Percentiles rank a stretch among this genome's conserved stretches.
Conservation (phyloP, 2,797 vertebrate genomes). For the Psittacula echo region DNA sequence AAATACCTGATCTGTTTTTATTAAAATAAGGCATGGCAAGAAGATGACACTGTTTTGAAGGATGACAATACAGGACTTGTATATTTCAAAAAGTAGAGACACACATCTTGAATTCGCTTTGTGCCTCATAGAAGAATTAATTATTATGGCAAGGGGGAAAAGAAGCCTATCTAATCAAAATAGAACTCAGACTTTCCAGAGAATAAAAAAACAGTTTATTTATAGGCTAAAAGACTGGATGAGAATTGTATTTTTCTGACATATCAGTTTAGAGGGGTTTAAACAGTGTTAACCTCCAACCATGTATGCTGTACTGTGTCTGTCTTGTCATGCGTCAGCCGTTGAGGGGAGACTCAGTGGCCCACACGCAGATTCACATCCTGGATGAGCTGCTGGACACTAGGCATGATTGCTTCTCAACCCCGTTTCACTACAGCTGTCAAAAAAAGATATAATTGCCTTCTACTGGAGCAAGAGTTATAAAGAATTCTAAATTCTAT, state of each 20-base stretch:
- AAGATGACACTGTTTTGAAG: not conserved
- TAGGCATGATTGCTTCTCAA: not conserved
- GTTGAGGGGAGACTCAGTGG: not conserved
- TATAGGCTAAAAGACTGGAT: not conserved
- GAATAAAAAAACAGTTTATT: not conserved
- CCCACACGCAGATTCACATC: not conserved
- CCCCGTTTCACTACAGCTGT: not conserved
- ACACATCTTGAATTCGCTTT: not conserved
- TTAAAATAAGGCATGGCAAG: not conserved
- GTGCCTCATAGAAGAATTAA: not conserved
- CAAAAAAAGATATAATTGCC: not conserved
- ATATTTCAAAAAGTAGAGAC: not conserved
- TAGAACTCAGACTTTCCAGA: not conserved
- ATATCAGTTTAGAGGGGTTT: not conserved
- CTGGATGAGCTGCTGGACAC: not conserved
- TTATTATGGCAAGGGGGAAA: not conserved
- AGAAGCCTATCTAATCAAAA: not conserved
- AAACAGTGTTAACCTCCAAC: not conserved
- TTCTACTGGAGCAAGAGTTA: not conserved
- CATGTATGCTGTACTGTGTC: not conserved
- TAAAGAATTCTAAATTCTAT: not conserved
- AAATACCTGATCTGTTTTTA: not conserved
- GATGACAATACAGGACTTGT: not conserved
- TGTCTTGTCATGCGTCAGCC: not conserved
- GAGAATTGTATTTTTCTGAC: not conserved